A percentile compares a stretch with the other conserved stretches of the same genome.
These are phyloP conservation scores for Pogonophryne albipinna DNA, from an alignment of 2,797 vertebrate species.

Conservation along the genomic window DNA sequence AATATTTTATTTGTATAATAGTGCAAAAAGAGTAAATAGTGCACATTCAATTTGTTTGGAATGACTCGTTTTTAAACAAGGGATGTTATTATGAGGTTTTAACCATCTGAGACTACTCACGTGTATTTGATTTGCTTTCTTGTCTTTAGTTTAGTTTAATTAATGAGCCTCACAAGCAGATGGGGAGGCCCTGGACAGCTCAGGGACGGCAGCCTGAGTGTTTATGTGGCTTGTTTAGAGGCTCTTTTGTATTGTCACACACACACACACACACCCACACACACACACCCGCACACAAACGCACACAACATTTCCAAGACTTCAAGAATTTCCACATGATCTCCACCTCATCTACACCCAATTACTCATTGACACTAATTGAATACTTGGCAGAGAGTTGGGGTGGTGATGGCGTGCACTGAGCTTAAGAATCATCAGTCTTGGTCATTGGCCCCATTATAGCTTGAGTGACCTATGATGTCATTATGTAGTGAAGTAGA, in stretches of 20 bases:
- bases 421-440: constrained; percentile 69
- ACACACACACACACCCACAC: constrained; percentile 7
- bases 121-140: constrained; percentile 21
- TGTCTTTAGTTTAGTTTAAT: constrained; percentile 30
- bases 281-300: background rate
- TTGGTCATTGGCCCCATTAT: constrained; percentile 71
- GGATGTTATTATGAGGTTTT: constrained; percentile 9
- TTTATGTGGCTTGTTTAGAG: constrained; percentile 73
- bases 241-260: constrained; percentile 47
- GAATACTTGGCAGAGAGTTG: constrained; percentile 79
- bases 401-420: constrained; percentile 57
- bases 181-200: constrained; percentile 25
- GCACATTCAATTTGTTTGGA: background rate
- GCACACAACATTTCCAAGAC: constrained; percentile 59
- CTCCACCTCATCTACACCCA: constrained; percentile 77
- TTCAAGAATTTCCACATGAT: constrained; percentile 21
- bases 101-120: background rate
- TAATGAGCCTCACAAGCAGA: constrained; percentile 45
- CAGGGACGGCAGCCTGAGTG: constrained; percentile 51
- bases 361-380: constrained; percentile 81
- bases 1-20: background rate
- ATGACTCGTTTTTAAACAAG: background rate
- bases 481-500: constrained; percentile 62
- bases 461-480: constrained; percentile 71
- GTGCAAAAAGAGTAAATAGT: background rate